Evolutionary conservation across 2,888 invertebrate species (phyloP).

Genomic region (Folsomia candida): DNA sequence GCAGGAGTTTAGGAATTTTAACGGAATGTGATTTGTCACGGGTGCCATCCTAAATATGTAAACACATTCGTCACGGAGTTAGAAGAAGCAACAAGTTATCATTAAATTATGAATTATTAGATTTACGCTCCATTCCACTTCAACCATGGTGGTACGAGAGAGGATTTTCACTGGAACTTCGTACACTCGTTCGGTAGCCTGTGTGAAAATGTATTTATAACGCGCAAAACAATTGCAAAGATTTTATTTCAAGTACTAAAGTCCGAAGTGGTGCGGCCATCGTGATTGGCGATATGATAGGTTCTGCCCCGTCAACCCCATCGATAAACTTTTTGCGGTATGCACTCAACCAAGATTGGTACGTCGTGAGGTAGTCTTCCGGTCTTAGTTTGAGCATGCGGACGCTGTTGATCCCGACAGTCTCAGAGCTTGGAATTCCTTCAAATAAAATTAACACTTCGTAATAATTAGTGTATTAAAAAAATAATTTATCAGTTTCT

Average conservation of each 20-base stretch:
- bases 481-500: no score
- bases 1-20: conserved; percentile 24
- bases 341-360: conserved; percentile 29
- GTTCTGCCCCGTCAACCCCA: background rate
- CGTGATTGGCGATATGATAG: background rate
- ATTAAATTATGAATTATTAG: background rate
- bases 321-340: conserved; percentile 28
- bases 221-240: background rate
- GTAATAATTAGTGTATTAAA: no score
- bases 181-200: conserved; percentile 15
- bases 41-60: conserved; percentile 21
- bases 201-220: background rate
- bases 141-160: conserved; percentile 31
- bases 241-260: conserved; percentile 19
- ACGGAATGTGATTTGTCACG: conserved; percentile 22
- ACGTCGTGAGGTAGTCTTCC: conserved; percentile 26
- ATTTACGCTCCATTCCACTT: conserved; percentile 40
- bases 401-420: conserved; percentile 42
- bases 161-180: conserved; percentile 43
- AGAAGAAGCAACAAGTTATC: background rate
- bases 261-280: background rate
- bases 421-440: conserved; percentile 46
- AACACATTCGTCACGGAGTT: background rate
- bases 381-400: conserved; percentile 34
- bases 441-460: no score